Base-by-base conservation (phyloP, 2,797 vertebrate genomes). In the Acridotheres tristis region DNA sequence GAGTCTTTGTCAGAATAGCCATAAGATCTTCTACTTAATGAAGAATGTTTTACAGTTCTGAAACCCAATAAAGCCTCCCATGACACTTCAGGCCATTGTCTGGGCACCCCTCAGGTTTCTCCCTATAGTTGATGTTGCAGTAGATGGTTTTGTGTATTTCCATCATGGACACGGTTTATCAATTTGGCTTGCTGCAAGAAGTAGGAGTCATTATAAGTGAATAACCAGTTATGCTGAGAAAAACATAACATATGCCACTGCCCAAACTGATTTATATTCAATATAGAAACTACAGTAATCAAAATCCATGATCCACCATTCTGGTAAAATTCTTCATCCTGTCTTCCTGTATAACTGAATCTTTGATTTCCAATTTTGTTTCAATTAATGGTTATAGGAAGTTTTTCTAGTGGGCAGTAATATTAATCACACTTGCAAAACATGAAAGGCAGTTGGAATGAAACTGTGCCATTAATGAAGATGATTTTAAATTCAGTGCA, bases 341-440 rank as follows among this genome's bases (percentile, higher is more conserved):
- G 16, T 73, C 91, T 86, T 85, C 34, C 43, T 34, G 1, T 78
- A 43, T 43, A 94, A 83, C 22, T 32, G 62, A 92, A 81, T 94
- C 50, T 68, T 81, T 95, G 81, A 58, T 59, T 88, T 95, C 93
- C 40, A 65, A 73, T 91, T 94, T 87, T 74, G 66, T 91, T 73
- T 57, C 62, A 94, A 85, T 73, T 19, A 63, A 72, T 75, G 54
- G 29, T 95, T 85, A 83, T 73, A 38, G 93, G 80, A 82, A 89
- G 29, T 38, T n/a, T 83, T 88, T 88, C 50, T 40, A 84, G 22
- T 32, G 43, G 48, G 62, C 42, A 94, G 59, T 88, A 84, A 62
- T 74, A 91, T 54, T 83, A 81, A 93, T 95, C 53, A 78, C 43
- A 53, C 65, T 93, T 95, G 87, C 48, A 94, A 96, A 93, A 89